Percentiles rank a stretch among this genome's conserved stretches.
phyloP scores from a whole-genome alignment of 1,140 invertebrate genomes.

The Panulirus ornatus region DNA sequence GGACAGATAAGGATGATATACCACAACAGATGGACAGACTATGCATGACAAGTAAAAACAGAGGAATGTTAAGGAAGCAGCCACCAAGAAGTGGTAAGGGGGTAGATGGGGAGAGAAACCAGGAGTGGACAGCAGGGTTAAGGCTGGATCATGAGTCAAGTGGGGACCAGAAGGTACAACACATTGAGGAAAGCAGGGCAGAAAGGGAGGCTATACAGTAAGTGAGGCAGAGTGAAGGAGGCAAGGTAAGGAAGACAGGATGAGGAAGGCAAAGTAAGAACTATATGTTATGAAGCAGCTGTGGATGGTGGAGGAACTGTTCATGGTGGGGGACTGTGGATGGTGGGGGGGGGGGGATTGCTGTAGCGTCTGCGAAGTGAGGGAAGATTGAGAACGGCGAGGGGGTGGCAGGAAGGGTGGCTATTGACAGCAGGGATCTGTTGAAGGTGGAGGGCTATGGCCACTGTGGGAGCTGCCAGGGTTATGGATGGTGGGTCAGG shows the following conservation, averaged over 20 bases:
- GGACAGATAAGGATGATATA: not conserved
- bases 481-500: no score
- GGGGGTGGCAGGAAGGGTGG: not conserved
- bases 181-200: not conserved
- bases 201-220: not conserved
- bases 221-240: not conserved
- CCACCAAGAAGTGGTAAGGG: not conserved
- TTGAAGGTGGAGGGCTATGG: no score
- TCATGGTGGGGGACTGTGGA: not conserved
- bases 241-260: not conserved
- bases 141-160: no score
- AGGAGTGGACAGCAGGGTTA: not conserved
- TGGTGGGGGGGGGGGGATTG: not conserved
- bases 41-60: no score
- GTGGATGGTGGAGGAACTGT: not conserved
- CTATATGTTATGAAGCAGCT: not conserved
- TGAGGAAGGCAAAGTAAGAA: not conserved
- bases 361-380: not conserved
- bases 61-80: no score
- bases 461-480: no score
- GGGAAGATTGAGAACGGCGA: not conserved
- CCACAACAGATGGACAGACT: no score
- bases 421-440: no score
- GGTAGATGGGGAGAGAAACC: not conserved
- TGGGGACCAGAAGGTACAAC: not conserved